A percentile compares a stretch with the other conserved stretches of the same genome.
Conservation (phyloP, 2,888 invertebrate species). For the Lymantria dispar region DNA sequence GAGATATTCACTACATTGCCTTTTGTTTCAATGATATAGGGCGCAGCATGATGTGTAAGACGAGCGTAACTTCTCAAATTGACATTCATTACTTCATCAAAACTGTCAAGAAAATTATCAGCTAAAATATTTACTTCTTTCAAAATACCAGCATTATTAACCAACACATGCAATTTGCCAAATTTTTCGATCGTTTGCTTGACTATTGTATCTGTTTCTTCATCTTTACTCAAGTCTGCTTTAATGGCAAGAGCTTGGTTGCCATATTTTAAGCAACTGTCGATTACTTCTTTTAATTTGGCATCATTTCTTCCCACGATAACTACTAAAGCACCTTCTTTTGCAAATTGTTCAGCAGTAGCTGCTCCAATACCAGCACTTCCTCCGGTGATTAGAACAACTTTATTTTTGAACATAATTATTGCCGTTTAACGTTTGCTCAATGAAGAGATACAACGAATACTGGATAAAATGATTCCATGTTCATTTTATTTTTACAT, state of each 20-base stretch:
- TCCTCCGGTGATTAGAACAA: slow-evolving; percentile 43
- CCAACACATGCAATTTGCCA: slow-evolving; percentile 41
- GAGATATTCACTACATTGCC: slow-evolving; percentile 33
- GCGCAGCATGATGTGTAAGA: slow-evolving; percentile 33
- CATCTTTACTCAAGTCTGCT: slow-evolving; percentile 39
- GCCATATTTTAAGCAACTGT: slow-evolving; percentile 24
- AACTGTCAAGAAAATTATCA: slow-evolving; percentile 28
- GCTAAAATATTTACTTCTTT: slow-evolving; percentile 16
- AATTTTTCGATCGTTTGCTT: slow-evolving; percentile 31
- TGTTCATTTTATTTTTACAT: too few relatives aligned
- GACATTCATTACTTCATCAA: slow-evolving; percentile 30
- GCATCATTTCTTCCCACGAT: slow-evolving; percentile 39
- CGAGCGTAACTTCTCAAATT: slow-evolving; percentile 35
- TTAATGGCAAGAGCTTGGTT: slow-evolving; percentile 27
- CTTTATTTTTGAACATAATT: slow-evolving; percentile 36
- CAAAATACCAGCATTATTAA: slow-evolving; percentile 44
- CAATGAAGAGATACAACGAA: too few relatives aligned
- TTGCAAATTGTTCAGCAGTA: slow-evolving; percentile 34
- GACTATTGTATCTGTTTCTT: slow-evolving; percentile 27
- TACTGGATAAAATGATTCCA: too few relatives aligned
- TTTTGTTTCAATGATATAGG: slow-evolving; percentile 32
- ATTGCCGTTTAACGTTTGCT: too few relatives aligned
- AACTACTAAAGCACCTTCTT: slow-evolving; percentile 35
- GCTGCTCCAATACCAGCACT: slow-evolving; percentile 43
- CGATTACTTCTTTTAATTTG: slow-evolving; percentile 28